A percentile compares a stretch with the other conserved stretches of the same genome.
These are phyloP conservation scores for Erpornis zantholeuca DNA, from an alignment of 2,113 vertebrate species.

Conservation along the genomic window DNA sequence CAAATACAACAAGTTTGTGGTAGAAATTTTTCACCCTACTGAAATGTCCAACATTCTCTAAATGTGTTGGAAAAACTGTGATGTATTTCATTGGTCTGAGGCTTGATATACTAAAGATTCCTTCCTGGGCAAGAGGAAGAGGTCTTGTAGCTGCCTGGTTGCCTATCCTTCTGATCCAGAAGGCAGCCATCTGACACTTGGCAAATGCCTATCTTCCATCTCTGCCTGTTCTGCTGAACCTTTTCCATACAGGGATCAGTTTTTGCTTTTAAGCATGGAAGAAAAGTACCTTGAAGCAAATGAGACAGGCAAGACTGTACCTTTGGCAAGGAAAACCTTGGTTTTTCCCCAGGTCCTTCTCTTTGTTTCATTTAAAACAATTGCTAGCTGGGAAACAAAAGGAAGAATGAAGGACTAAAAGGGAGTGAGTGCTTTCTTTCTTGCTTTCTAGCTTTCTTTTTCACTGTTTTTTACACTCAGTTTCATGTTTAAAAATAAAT, in stretches of 20 bases:
- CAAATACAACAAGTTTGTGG: not conserved
- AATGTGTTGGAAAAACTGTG: not conserved
- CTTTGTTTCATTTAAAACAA: not conserved
- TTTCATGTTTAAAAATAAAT: not conserved
- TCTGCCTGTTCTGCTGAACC: not conserved
- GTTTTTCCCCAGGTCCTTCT: not conserved
- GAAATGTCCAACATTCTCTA: not conserved
- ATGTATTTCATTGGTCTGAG: not conserved
- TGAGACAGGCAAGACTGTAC: not conserved
- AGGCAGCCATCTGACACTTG: not conserved
- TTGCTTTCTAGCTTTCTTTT: too few relatives aligned
- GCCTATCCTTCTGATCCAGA: not conserved
- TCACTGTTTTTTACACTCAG: not conserved
- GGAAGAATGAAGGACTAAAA: not conserved
- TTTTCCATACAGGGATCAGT: accelerated
- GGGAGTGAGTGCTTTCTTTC: not conserved
- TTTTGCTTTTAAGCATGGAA: not conserved
- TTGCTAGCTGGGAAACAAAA: not conserved
- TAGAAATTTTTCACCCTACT: not conserved
- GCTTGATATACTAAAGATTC: not conserved
- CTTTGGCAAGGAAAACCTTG: not conserved
- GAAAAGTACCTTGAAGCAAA: not conserved
- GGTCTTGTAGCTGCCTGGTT: not conserved
- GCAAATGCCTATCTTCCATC: not conserved
- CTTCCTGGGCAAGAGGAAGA: not conserved